These are phyloP conservation scores for Craseonycteris thonglongyai DNA, from an alignment of 2,113 vertebrate genomes.

Conservation along the genomic window DNA sequence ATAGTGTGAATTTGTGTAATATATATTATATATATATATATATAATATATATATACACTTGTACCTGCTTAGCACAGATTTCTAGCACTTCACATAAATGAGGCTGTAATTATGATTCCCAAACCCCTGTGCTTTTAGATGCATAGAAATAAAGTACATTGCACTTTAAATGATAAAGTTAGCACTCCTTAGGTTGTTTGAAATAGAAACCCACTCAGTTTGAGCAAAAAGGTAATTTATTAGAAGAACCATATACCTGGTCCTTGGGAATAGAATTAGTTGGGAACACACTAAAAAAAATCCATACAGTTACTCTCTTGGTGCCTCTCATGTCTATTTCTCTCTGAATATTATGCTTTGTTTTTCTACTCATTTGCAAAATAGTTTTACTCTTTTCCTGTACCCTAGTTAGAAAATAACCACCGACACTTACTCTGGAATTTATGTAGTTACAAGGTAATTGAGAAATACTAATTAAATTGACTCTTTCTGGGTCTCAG, in stretches of 20 bases:
- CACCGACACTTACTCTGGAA: neutral
- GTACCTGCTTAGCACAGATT: neutral
- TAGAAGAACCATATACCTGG: neutral
- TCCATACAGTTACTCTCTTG: neutral
- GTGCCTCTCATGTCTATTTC: neutral
- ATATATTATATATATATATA: neutral
- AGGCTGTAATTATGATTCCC: neutral
- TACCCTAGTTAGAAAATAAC: neutral
- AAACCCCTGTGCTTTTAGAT: slow-evolving; percentile 15
- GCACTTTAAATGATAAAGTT: slow-evolving; percentile 24
- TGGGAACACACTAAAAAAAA: neutral
- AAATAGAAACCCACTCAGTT: neutral
- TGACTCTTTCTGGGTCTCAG: neutral
- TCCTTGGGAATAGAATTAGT: neutral
- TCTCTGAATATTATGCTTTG: neutral
- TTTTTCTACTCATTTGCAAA: neutral
- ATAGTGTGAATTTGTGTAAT: neutral
- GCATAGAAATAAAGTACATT: slow-evolving; percentile 2
- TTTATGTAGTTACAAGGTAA: neutral
- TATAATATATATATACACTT: neutral
- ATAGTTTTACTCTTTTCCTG: neutral
- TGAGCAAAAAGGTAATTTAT: slow-evolving; percentile 31
- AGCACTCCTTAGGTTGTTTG: neutral
- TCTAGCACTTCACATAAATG: neutral
- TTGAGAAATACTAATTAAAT: neutral